A percentile compares a stretch with the other conserved stretches of the same genome.
Evolutionary conservation across 2,113 vertebrate genomes (phyloP).

Genomic region (Paracanthobrama guichenoti): DNA sequence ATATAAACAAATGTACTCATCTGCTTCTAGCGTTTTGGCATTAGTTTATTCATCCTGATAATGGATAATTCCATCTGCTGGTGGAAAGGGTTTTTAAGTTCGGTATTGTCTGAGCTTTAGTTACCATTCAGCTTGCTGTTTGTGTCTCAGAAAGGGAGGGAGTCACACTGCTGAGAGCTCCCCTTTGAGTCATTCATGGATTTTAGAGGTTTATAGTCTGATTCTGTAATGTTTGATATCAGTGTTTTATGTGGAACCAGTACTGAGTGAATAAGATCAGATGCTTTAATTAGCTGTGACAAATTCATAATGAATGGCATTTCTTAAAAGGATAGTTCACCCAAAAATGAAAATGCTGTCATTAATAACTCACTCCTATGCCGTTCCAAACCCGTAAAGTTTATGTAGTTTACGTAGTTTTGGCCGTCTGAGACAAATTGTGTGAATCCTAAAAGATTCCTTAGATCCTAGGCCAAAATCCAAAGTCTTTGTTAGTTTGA

Average conservation of each 20-base stretch:
- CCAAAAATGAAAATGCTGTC: not conserved
- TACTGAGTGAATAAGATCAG: not conserved
- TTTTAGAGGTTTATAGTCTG: not conserved
- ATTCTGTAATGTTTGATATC: slow-evolving; percentile 26
- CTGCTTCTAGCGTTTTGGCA: not conserved
- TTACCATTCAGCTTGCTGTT: slow-evolving; percentile 4
- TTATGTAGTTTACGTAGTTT: no score
- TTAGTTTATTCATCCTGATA: slow-evolving; percentile 4
- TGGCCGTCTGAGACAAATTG: no score
- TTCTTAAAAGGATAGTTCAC: not conserved
- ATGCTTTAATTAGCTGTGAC: not conserved
- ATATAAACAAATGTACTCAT: slow-evolving; percentile 2
- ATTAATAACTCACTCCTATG: not conserved
- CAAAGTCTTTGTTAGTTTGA: no score
- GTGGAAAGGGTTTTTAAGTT: slow-evolving; percentile 7
- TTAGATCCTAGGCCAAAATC: no score
- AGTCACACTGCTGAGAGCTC: not conserved
- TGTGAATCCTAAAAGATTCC: no score
- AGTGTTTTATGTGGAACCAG: not conserved
- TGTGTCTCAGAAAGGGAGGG: not conserved
- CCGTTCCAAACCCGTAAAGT: not conserved
- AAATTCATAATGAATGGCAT: not conserved
- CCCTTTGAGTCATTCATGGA: not conserved
- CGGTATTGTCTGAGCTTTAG: not conserved
- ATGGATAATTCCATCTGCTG: slow-evolving; percentile 2